Conservation (phyloP, 2,888 invertebrate species). For the Proisotoma minuta region DNA sequence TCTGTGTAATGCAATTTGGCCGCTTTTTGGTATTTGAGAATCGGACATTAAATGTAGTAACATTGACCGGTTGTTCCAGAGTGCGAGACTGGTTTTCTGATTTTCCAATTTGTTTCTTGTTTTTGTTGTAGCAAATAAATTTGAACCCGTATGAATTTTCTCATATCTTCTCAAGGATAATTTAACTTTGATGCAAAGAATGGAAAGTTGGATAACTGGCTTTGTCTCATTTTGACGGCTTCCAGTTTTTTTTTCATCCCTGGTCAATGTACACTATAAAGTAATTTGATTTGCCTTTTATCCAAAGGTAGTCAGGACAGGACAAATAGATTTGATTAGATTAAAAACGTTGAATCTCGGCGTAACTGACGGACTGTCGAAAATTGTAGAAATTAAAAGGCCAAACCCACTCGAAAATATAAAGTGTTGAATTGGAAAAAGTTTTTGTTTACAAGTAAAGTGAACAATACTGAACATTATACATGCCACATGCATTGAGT, state of each 20-base stretch:
- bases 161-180: too few species aligned
- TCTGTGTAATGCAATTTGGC: too few species aligned
- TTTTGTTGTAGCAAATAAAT: neutral
- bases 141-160: neutral
- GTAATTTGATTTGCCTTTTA: neutral
- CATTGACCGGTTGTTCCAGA: neutral
- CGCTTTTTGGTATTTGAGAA: too few species aligned
- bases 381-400: neutral
- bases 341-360: neutral
- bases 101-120: neutral
- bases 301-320: neutral
- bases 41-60: too few species aligned
- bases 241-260: neutral
- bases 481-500: too few species aligned
- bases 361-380: too few species aligned
- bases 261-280: too few species aligned
- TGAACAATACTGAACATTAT: too few species aligned
- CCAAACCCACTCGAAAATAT: neutral
- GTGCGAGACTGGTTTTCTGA: neutral
- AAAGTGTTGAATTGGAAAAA: too few species aligned
- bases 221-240: neutral
- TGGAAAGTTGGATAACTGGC: neutral
- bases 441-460: too few species aligned
- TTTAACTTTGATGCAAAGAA: too few species aligned
- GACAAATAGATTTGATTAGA: neutral